A percentile compares a stretch with the other conserved stretches of the same genome.
Conservation (phyloP, 2,888 invertebrate genomes). For the Zeuzera pyrina region DNA sequence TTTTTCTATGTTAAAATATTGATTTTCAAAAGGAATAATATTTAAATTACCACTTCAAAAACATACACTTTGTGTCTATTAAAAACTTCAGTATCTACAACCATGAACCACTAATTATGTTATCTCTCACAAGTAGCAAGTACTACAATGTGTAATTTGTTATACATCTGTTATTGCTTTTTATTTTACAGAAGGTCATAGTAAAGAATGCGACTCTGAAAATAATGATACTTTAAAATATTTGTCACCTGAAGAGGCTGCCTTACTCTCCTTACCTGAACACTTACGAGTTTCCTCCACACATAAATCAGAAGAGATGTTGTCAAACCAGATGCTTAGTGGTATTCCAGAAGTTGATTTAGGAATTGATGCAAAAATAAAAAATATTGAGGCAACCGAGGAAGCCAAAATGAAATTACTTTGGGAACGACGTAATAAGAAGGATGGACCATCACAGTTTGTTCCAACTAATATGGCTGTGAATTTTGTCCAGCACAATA, state of each 20-base stretch:
- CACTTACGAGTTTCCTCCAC: constrained; percentile 89
- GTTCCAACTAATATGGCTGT: constrained; percentile 99
- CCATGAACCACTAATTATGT: too few species aligned
- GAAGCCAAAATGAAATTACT: constrained; percentile 95
- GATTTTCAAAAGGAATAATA: too few species aligned
- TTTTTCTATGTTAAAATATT: too few species aligned
- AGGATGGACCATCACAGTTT: constrained; percentile 94
- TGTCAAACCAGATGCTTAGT: constrained; percentile 99
- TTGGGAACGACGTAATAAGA: constrained; percentile 91
- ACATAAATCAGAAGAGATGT: constrained; percentile 96
- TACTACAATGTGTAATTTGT: too few species aligned
- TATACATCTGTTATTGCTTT: constrained; percentile 2
- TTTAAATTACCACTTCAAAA: too few species aligned
- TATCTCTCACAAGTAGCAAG: too few species aligned
- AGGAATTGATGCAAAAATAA: constrained; percentile 99
- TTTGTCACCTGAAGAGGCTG: constrained; percentile 91
- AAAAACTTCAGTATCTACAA: too few species aligned
- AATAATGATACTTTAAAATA: constrained; percentile 73
- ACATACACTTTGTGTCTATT: too few species aligned
- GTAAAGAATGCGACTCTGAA: constrained; percentile 54
- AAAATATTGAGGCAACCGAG: constrained; percentile 99
- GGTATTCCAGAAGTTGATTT: constrained; percentile 99
- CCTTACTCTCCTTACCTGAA: constrained; percentile 90
- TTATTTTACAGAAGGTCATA: constrained; percentile 44
- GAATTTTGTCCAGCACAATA: constrained; percentile 97